Conservation (phyloP, 2,113 vertebrate species). For the Danio rerio region DNA sequence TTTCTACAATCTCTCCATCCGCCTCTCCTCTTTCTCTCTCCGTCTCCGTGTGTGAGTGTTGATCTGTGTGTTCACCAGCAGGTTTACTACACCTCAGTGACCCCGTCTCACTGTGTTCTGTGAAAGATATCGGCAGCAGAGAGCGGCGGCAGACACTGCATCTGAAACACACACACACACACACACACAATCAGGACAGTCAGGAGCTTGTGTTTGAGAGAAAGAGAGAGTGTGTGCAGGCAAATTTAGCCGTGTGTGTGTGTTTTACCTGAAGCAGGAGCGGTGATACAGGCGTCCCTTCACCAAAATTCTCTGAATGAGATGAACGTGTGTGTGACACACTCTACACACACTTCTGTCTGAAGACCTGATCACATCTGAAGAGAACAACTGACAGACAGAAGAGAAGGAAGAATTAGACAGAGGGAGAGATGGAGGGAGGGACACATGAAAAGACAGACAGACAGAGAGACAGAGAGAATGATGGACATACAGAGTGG, state of each 20-base stretch:
- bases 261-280: conserved; percentile 88
- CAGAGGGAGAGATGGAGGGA: neutral
- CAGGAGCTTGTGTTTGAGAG: neutral
- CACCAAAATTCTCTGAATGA: conserved; percentile 92
- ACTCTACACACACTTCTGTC: conserved; percentile 76
- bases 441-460: neutral
- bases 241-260: neutral
- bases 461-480: neutral
- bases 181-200: neutral
- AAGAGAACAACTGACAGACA: conserved; percentile 23
- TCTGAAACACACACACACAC: conserved; percentile 76
- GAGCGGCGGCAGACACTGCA: conserved; percentile 92
- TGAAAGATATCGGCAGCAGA: conserved; percentile 88
- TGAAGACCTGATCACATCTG: conserved; percentile 53
- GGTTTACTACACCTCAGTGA: conserved; percentile 9
- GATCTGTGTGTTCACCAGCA: neutral
- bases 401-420: neutral
- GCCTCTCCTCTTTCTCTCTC: too few species aligned
- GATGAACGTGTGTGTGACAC: conserved; percentile 91
- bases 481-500: too few species aligned
- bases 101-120: conserved; percentile 60
- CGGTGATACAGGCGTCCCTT: conserved; percentile 94
- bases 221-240: neutral
- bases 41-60: neutral
- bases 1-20: too few species aligned